These are phyloP conservation scores for Branchinecta lynchi DNA, from an alignment of 1,140 invertebrate species.

Conservation along the genomic window DNA sequence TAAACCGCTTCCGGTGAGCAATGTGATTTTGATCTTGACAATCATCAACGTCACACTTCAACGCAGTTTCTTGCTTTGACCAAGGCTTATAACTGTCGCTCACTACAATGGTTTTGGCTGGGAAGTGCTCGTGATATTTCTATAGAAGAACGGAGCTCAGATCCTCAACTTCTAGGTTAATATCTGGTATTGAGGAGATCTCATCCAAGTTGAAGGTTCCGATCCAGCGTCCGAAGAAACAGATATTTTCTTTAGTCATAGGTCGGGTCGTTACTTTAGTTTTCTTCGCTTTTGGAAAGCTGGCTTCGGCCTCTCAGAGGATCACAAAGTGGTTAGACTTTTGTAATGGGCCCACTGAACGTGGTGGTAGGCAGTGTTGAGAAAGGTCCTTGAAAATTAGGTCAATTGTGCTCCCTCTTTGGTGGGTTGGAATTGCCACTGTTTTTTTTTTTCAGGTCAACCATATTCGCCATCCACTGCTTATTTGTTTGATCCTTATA, in stretches of 20 bases:
- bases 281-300: background rate
- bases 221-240: background rate
- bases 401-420: background rate
- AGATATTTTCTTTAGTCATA: background rate
- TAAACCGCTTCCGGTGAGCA: too few relatives aligned
- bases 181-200: background rate
- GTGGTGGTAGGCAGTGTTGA: background rate
- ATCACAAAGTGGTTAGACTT: background rate
- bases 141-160: background rate
- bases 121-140: too few relatives aligned
- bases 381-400: background rate
- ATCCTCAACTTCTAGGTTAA: background rate
- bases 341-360: background rate
- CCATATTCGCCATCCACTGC: background rate
- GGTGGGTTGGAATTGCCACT: slow-evolving; percentile 2
- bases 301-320: background rate
- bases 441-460: background rate
- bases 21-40: too few relatives aligned
- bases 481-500: background rate
- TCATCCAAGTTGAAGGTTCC: background rate
- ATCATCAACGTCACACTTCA: too few relatives aligned
- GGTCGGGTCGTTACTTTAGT: slow-evolving; percentile 4
- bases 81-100: too few relatives aligned
- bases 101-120: too few relatives aligned
- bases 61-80: too few relatives aligned